Base-by-base conservation (phyloP, 2,888 invertebrate genomes). In the Aleiodes leptofemur region DNA sequence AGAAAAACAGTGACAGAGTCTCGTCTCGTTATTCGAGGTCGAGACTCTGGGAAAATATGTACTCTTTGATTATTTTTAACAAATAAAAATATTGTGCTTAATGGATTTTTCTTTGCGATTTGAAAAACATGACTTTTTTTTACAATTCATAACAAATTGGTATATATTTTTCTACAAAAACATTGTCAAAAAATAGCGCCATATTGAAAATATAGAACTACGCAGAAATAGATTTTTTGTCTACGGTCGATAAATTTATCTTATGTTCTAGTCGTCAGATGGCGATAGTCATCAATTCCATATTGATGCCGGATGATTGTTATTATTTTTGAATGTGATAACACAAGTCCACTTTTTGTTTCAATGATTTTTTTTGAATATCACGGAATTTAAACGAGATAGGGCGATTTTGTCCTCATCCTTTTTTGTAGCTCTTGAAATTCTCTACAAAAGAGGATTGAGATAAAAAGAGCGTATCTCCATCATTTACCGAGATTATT, bases 101-200 rank as follows among this genome's bases (percentile, higher is more conserved):
- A 14, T 23, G 43, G 16, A 4, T 48, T 43, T 14, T 43, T 8
- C 23, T 16, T 38, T 1, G 11, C 5, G 5, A 38, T 14, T 43
- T 34, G 6, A 16, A 4, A 64, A n/a, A 3, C 5, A 43, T 48
- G 29, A 48, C 64, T 43, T 16, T 64, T 16, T 64, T 64, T 14
- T 9, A 64, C 64, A 23, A 23, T 64, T 23, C 64, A 64, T 64
- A 64, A 64, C 23, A 64, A 64, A 43, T 23, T 23, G 23, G 2
- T 64, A 64, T 3, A 43, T 43, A 16, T 64, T 64, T 34, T 64
- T 48, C 64, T 64, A 64, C 64, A 59, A 11, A 13, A 64, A 48
- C 64, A 64, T 64, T 64, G 64, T 64, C 48, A 64, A 64, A 64
- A 64, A 64, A 64, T 64, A 64, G 64, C 64, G 64, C 64, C 64